phyloP scores from a whole-genome alignment of 2,113 vertebrate genomes.

The Scophthalmus maximus region DNA sequence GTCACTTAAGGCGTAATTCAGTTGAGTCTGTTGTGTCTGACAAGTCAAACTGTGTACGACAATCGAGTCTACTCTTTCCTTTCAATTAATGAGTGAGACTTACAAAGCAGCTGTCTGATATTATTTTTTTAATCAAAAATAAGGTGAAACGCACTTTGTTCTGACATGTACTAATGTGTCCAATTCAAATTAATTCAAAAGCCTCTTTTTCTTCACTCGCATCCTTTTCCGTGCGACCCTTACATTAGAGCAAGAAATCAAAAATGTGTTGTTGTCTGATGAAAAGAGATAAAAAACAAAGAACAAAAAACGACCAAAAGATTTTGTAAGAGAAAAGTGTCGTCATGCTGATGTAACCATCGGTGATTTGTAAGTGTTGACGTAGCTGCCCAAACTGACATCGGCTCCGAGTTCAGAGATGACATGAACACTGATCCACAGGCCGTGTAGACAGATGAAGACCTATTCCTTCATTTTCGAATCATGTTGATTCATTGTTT shows the following conservation, averaged over 20 bases:
- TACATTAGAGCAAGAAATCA: constrained; percentile 46
- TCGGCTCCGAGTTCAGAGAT: constrained; percentile 17
- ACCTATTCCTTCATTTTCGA: not conserved
- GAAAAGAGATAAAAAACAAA: constrained; percentile 45
- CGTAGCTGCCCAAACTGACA: constrained; percentile 41
- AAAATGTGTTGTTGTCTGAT: constrained; percentile 43
- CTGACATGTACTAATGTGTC: constrained; percentile 47
- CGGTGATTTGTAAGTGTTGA: constrained; percentile 34
- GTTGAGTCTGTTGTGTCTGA: too few relatives aligned
- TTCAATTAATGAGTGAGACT: constrained; percentile 24
- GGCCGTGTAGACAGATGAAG: not conserved
- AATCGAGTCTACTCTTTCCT: constrained; percentile 1
- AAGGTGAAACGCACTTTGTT: constrained; percentile 3
- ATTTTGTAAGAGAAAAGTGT: constrained; percentile 41
- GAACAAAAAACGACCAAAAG: constrained; percentile 38
- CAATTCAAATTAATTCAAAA: constrained; percentile 36
- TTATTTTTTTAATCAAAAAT: constrained; percentile 16
- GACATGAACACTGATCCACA: not conserved
- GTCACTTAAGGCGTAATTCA: too few relatives aligned
- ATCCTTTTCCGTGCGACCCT: constrained; percentile 8
- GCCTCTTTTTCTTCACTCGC: constrained; percentile 18
- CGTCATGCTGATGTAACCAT: constrained; percentile 59
- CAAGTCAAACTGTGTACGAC: not conserved
- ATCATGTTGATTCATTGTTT: not conserved
- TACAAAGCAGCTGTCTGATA: constrained; percentile 2